Evolutionary conservation across 2,113 vertebrate species (phyloP).

Genomic region (Mormoops blainvillei): DNA sequence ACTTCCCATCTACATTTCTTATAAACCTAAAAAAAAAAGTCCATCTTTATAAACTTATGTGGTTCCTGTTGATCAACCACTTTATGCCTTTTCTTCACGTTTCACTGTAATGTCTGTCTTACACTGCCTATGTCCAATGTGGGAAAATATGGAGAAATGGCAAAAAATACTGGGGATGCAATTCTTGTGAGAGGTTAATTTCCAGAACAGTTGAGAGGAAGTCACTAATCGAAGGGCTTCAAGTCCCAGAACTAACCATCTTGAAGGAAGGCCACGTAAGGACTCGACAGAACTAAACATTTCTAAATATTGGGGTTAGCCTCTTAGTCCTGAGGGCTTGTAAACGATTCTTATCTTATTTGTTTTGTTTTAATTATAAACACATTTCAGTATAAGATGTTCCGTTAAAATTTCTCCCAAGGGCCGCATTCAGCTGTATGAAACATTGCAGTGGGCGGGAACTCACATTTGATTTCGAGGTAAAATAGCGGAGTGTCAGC

Average conservation of each 20-base stretch:
- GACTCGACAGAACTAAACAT: background rate
- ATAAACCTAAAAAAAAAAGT: background rate
- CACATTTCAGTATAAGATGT: conserved; percentile 34
- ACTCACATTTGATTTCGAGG: background rate
- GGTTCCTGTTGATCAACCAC: background rate
- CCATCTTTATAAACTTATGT: background rate
- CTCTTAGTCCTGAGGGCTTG: background rate
- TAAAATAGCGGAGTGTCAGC: background rate
- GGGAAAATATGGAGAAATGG: background rate
- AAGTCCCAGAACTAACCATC: background rate
- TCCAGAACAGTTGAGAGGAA: background rate
- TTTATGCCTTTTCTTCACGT: background rate
- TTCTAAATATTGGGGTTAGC: conserved; percentile 10
- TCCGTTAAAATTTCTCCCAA: conserved; percentile 13
- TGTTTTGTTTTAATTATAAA: conserved; percentile 43
- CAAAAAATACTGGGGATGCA: background rate
- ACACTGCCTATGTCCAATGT: background rate
- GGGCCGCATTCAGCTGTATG: background rate
- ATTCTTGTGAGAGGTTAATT: background rate
- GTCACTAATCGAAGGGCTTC: background rate
- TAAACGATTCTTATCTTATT: conserved; percentile 23
- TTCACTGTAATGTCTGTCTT: background rate
- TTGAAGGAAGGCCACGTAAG: background rate
- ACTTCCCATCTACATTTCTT: background rate
- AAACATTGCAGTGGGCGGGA: background rate